Evolutionary conservation across 2,113 vertebrate genomes (phyloP).

Genomic region (Osmerus eperlanus): DNA sequence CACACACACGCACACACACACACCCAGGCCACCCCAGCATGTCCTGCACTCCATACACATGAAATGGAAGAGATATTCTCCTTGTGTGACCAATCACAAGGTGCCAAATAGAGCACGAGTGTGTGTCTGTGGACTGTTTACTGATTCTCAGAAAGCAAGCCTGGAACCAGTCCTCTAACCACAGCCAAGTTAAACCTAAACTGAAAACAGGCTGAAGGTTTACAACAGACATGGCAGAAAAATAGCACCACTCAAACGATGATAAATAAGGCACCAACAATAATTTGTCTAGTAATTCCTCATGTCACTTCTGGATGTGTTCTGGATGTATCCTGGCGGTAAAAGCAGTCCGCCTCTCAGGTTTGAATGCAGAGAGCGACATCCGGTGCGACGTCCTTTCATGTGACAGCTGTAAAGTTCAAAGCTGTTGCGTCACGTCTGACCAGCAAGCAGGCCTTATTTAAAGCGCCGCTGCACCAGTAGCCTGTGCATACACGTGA

Average conservation of each 20-base stretch:
- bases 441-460: constrained; percentile 26
- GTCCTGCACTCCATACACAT: no score
- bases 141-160: no score
- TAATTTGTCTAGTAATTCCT: no score
- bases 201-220: constrained; percentile 19
- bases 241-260: background rate
- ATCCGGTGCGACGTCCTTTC: constrained; percentile 32
- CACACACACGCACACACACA: background rate
- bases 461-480: constrained; percentile 29
- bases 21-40: constrained; percentile 12
- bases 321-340: background rate
- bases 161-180: no score
- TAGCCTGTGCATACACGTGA: background rate
- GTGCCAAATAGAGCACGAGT: no score
- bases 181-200: no score
- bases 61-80: no score
- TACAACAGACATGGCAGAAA: constrained; percentile 24
- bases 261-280: no score
- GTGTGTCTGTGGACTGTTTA: no score
- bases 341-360: no score
- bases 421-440: constrained; percentile 32
- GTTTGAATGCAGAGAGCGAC: background rate
- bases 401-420: constrained; percentile 55
- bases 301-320: background rate
- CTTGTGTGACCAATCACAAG: no score